phyloP scores from a whole-genome alignment of 2,113 vertebrate genomes.

The Centropristis striata region DNA sequence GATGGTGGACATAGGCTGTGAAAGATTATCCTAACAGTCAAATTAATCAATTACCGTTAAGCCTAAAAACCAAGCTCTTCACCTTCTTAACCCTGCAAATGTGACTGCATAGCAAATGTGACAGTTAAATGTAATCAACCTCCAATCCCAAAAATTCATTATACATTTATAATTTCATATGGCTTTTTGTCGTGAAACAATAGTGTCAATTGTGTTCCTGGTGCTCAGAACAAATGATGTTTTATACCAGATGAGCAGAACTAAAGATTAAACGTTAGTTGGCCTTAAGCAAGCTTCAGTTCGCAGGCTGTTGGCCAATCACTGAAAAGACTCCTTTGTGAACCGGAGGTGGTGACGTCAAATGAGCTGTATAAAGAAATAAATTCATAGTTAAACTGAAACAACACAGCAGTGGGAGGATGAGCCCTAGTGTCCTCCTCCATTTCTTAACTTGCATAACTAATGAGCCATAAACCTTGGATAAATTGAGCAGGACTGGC shows the following conservation, averaged over 20 bases:
- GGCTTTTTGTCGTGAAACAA: constrained; percentile 78
- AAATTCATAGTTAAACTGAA: constrained; percentile 91
- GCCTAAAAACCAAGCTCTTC: background rate
- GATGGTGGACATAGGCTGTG: background rate
- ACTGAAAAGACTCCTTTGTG: constrained; percentile 93
- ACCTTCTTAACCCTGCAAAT: constrained; percentile 3
- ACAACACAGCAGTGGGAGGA: constrained; percentile 85
- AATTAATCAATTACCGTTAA: background rate
- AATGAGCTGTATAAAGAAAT: constrained; percentile 86
- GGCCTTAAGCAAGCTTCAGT: constrained; percentile 92
- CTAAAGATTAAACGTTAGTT: constrained; percentile 96
- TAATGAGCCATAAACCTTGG: constrained; percentile 89
- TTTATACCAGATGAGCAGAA: constrained; percentile 93
- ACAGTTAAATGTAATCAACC: constrained; percentile 29
- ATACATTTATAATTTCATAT: constrained; percentile 61
- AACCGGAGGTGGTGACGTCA: constrained; percentile 93
- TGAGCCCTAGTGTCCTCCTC: constrained; percentile 84
- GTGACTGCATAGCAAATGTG: constrained; percentile 21
- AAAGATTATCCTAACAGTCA: background rate
- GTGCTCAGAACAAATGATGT: constrained; percentile 92
- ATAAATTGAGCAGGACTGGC: constrained; percentile 81
- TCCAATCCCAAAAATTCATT: constrained; percentile 8
- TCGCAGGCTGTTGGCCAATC: constrained; percentile 90
- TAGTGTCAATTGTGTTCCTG: constrained; percentile 85
- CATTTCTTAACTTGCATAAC: constrained; percentile 90